Base-by-base conservation (phyloP, 1,140 invertebrate species). In the Apis dorsata region DNA sequence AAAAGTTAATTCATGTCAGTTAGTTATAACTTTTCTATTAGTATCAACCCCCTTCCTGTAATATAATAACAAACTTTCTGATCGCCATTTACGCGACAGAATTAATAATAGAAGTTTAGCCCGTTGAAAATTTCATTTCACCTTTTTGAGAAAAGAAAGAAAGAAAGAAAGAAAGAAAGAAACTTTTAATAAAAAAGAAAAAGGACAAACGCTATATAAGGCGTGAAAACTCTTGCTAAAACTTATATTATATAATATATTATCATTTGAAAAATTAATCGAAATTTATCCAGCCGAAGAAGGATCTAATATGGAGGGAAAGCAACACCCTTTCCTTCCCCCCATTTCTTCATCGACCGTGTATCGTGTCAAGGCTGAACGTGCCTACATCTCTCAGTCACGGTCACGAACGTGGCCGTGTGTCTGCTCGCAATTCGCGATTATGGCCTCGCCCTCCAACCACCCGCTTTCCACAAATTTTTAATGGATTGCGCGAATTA, bases 341-440 rank as follows among this genome's bases (percentile, higher is more conserved):
- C 24, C 62, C 71, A 85, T 76, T 34, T 71, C 76, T 72, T 76
- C 79, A 87, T 87, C 83, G 86, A 88, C 79, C 86, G 79, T 53
- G 12, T 2, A 5, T 19, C 28, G 62, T 83, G 86, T 84, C 86
- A 87, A 87, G 86, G 86, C 79, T 76, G 60, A 55, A 28, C 68
- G 55, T 73, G 76, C 53, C 75, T 77, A 85, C 83, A 85, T 85
- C 34, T 74, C 79, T 66, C 62, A 85, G 83, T 88, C 86, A 88
- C 86, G 86, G 86, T 87, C 86, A 88, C 86, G 86, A 87, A 87
- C 86, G 78, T 70, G 44, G 70, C 21, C 68, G 34, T n/a, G 63
- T 51, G 72, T 76, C 79, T n/a, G 55, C 72, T 28, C 74, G 80
- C 24, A 70, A 82, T 77, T 44, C 55, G 24, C 72, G 80, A 75